Base-by-base conservation (phyloP, 1,140 invertebrate genomes). In the Neodiprion fabricii region DNA sequence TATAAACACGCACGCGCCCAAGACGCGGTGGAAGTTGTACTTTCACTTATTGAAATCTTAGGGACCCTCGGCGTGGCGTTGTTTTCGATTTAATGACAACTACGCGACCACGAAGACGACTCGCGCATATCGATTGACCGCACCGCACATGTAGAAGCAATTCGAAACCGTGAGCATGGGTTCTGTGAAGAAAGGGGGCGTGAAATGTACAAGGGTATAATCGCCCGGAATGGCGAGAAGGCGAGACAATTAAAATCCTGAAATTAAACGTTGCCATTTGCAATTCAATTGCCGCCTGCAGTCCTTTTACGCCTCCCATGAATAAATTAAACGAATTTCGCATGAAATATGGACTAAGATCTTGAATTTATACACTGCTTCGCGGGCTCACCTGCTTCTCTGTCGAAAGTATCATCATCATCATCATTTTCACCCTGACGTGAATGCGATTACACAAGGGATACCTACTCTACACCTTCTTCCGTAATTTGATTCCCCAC, bases 281-380 rank as follows among this genome's bases (percentile, higher is more conserved):
- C 53, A 61, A 61, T 61, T 61, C 53, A 61, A 5, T 61, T 61
- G n/a, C n/a, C 28, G 28, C 28, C n/a, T 17, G n/a, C 53, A 61
- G n/a, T 40, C 28, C 28, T 40, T 40, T 40, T 40, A 40, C 28
- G 53, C 53, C 53, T 61, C 8, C 53, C 11, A 61, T 61, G 53
- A 61, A 61, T 61, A 61, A 61, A 61, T 61, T 61, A 17, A 61
- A 14, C n/a, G 11, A 61, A 61, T 61, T 61, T 61, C 53, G 53
- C 53, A 17, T 61, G 11, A 17, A 61, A 61, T 61, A 61, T 11
- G 53, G 53, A 61, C 7, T 14, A 7, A 2, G 5, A 40, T 40
- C 5, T 5, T 40, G 2, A 40, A 40, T 40, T 40, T 40, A 40
- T 40, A 40, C 28, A 40, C 1, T 5, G 28, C 28, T 40, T 40